Base-by-base conservation (phyloP, 2,113 vertebrate genomes). In the Nesoenas mayeri region DNA sequence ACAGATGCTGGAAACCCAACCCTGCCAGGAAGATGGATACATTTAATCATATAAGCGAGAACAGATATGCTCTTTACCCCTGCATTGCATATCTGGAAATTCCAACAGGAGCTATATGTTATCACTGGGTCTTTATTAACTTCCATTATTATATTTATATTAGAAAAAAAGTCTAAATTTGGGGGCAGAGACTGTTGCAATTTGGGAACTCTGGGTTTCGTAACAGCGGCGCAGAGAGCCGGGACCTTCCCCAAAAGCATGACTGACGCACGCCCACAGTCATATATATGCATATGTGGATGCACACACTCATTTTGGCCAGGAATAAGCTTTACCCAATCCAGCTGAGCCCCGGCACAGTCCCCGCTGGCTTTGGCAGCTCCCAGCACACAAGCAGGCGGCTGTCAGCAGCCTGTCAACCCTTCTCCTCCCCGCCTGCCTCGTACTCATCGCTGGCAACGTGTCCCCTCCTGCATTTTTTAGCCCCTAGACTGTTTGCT, bases 391-490 rank as follows among this genome's bases (percentile, higher is more conserved):
- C 0, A 19, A 82, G 50, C n/a, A 0, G 9, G 18, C 0, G 5
- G 28, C 57, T 42, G 44, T 11, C 86, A 24, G 89, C 56, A 74
- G 79, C 40, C 70, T 54, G 61, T 44, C 83, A 71, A 67, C 51
- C 28, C 51, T 75, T 81, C 64, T 80, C 15, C 44, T 84, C 10
- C 18, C 73, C 2, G 71, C 73, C 69, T 53, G 88, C 66, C 87
- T 44, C 1, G 0, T 13, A 1, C 25, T 53, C 44, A 12, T 32
- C 0, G 3, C 34, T 16, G 61, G 40, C 65, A 69, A 38, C 2
- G 7, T 8, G 44, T 42, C 25, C 67, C 60, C 28, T 74, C 21
- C 31, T 3, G 1, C 8, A 53, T 9, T 14, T 60, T 50, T 28
- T 20, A 66, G 15, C 26, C 54, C 64, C 31, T 2, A 38, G 58